Percentiles rank a stretch among this genome's conserved stretches.
Evolutionary conservation across 2,797 vertebrate genomes (phyloP).

Genomic region (Lophius americanus): DNA sequence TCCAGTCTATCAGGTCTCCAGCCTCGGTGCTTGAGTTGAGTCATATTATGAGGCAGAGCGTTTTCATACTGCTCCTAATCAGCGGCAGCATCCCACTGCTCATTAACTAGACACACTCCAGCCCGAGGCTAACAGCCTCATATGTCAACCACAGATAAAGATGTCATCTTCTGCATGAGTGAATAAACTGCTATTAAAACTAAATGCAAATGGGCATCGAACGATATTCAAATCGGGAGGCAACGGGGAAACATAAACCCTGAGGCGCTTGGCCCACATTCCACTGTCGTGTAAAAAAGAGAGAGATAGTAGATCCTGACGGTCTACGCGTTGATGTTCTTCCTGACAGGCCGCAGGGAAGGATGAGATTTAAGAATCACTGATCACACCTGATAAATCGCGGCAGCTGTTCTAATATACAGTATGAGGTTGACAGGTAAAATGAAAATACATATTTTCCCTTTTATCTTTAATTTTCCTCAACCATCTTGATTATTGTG

Average conservation of each 20-base stretch:
- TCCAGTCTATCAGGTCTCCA: conserved; percentile 17
- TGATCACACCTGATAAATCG: not conserved
- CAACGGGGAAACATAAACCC: conserved; percentile 67
- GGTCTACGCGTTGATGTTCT: conserved; percentile 25
- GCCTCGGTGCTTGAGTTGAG: conserved; percentile 40
- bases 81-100: conserved; percentile 76
- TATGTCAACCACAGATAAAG: conserved; percentile 78
- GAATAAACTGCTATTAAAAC: conserved; percentile 76
- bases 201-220: conserved; percentile 70
- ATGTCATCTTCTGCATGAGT: conserved; percentile 79
- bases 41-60: conserved; percentile 41
- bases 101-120: conserved; percentile 78
- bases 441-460: no score
- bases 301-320: conserved; percentile 41
- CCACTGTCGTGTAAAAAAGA: conserved; percentile 38
- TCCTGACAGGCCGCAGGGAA: conserved; percentile 20
- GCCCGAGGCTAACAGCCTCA: conserved; percentile 75
- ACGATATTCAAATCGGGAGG: conserved; percentile 72
- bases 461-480: no score
- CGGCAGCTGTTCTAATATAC: no score
- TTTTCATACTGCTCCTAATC: conserved; percentile 72
- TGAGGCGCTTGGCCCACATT: conserved; percentile 68
- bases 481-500: not conserved
- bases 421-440: no score
- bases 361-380: not conserved